These are phyloP conservation scores for Burhinus bistriatus DNA, from an alignment of 2,113 vertebrate genomes.

Conservation along the genomic window DNA sequence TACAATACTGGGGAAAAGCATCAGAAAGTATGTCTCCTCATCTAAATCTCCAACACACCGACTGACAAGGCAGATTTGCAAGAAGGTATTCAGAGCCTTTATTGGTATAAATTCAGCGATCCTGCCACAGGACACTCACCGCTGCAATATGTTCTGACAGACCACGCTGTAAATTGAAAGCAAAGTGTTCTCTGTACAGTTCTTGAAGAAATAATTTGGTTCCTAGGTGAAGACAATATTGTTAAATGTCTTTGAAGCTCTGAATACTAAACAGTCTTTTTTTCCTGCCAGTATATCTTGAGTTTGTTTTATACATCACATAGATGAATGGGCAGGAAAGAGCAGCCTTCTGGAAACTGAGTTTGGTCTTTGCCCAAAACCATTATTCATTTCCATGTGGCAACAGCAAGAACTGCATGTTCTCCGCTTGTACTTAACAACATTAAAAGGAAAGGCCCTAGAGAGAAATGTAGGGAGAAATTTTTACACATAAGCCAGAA, in stretches of 20 bases:
- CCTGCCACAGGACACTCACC: background rate
- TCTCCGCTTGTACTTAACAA: background rate
- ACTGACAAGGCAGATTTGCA: background rate
- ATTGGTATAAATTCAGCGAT: background rate
- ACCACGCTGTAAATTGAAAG: background rate
- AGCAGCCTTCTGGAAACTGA: slow-evolving; percentile 22
- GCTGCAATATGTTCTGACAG: background rate
- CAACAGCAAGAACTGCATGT: background rate
- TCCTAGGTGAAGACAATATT: slow-evolving; percentile 12
- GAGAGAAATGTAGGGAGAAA: background rate
- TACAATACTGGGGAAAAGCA: background rate
- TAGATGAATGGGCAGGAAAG: background rate
- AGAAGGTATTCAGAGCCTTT: background rate
- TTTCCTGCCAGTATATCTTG: background rate
- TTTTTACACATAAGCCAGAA: background rate
- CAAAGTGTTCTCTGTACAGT: slow-evolving; percentile 13
- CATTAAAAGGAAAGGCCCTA: background rate
- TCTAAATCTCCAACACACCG: background rate
- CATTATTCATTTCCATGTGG: slow-evolving; percentile 17
- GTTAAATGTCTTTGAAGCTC: slow-evolving; percentile 24
- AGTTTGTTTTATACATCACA: background rate
- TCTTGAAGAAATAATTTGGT: slow-evolving; percentile 47
- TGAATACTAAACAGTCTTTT: slow-evolving; percentile 24
- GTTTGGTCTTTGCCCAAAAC: slow-evolving; percentile 29
- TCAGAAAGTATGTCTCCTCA: background rate